Evolutionary conservation across 2,113 vertebrate species (phyloP), one percentile per base, ranked within the genome.

Genomic region (Scortum barcoo): DNA sequence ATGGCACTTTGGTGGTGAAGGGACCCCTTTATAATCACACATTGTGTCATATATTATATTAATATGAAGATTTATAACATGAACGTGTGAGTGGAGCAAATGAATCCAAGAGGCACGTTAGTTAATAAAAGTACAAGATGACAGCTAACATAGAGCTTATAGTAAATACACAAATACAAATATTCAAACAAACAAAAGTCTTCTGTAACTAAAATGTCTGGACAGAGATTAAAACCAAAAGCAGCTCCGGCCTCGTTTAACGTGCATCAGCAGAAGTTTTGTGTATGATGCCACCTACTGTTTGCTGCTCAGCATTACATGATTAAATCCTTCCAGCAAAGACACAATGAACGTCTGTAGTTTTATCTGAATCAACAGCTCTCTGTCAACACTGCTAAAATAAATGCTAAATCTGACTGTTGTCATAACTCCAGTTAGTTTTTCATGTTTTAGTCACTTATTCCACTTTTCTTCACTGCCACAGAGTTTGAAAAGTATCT

Each of bases 231-330:
- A n/a, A 20, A 20, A 16, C n/a, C 33, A 42, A 46, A 62, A 8
- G 20, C n/a, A 11, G 22, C 33, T 46, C 2, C 14, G 46, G 0
- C 5, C 9, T 54, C 36, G 11, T 57, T 66, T 3, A 3, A 50
- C 28, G 1, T 26, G 1, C 22, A 19, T 42, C 13, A 58, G 58
- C 7, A 28, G 60, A 1, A 8, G 13, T 3, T 56, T 58, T 7
- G 38, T 50, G 4, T 44, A 3, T 62, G 78, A 0, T 17, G 68
- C 88, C 89, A 17, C 63, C 91, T 89, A 6, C 62, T 85, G 89
- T 8, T 22, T 3, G 2, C 1, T 53, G 0, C 20, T 22, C 30
- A 8, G 73, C 36, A 66, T 73, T 58, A 20, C 88, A 70, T 1
- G 5, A 10, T 24, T 17, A 40, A 9, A 44, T 8, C 38, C 26